A percentile compares a stretch with the other conserved stretches of the same genome.
Evolutionary conservation across 1,140 invertebrate genomes (phyloP).

Genomic region (Macrostomum lignano): DNA sequence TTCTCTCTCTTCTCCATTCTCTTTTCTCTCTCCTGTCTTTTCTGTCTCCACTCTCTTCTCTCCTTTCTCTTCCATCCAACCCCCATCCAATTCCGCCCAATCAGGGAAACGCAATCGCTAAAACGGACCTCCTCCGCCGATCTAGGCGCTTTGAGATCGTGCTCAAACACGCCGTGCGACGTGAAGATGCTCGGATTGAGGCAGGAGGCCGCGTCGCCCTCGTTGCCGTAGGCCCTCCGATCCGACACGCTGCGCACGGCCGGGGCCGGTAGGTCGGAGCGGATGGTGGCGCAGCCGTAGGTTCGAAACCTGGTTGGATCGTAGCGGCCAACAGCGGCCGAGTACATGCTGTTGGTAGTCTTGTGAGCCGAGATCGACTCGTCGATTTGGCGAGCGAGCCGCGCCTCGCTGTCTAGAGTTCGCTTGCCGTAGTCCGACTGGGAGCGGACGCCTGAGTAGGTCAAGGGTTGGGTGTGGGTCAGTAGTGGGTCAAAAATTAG

Average conservation of each 20-base stretch:
- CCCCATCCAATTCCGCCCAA: no score
- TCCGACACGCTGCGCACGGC: conserved; percentile 16
- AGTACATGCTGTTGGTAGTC: conserved; percentile 18
- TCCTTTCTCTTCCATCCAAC: no score
- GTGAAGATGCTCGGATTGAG: conserved; percentile 21
- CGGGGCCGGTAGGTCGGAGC: conserved; percentile 18
- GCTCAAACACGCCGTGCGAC: conserved; percentile 18
- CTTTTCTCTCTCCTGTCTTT: no score
- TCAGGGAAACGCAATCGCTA: no score
- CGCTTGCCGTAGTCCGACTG: background rate
- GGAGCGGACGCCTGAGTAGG: no score
- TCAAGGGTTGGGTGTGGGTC: no score
- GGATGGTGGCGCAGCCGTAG: conserved; percentile 23
- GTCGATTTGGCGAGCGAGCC: conserved; percentile 20
- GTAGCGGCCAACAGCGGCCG: conserved; percentile 16
- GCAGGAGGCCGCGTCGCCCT: conserved; percentile 17
- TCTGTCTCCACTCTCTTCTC: no score
- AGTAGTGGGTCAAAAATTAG: no score
- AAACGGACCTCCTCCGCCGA: conserved; percentile 19
- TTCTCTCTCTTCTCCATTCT: no score
- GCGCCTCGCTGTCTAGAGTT: conserved; percentile 8
- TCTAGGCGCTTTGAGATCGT: conserved; percentile 19
- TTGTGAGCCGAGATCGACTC: conserved; percentile 14
- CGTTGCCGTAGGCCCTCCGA: conserved; percentile 20
- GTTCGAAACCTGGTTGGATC: conserved; percentile 17